These are phyloP conservation scores for Cephalopachus bancanus DNA, from an alignment of 2,797 vertebrate genomes.

Conservation along the genomic window DNA sequence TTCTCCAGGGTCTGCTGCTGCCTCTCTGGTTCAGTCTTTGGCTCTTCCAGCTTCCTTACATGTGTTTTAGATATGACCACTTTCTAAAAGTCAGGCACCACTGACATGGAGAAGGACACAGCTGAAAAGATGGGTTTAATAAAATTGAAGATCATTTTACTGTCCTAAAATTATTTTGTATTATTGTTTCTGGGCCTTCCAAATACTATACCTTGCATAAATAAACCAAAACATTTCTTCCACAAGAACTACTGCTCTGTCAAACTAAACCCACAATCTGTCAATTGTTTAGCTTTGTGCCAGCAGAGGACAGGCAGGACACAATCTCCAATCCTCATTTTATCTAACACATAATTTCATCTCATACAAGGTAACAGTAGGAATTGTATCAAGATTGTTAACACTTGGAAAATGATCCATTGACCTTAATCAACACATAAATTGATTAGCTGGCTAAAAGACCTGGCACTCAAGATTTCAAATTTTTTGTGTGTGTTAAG, in stretches of 20 bases:
- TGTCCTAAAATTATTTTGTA: neutral
- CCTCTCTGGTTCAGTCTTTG: neutral
- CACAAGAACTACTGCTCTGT: neutral
- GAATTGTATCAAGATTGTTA: neutral
- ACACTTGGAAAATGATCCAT: neutral
- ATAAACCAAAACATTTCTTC: neutral
- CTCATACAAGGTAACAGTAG: neutral
- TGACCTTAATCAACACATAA: neutral
- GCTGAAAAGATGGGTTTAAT: conserved; percentile 28
- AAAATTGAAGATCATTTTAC: neutral
- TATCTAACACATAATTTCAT: neutral
- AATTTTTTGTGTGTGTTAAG: neutral
- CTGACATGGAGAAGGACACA: neutral
- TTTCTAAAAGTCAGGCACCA: neutral
- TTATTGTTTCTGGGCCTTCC: neutral
- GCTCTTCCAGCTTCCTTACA: neutral
- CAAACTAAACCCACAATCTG: neutral
- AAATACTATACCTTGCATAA: neutral
- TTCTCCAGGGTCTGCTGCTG: neutral
- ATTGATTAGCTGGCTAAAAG: neutral
- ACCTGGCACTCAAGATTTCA: neutral
- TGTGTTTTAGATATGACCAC: neutral
- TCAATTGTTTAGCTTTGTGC: neutral
- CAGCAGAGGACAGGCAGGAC: neutral
- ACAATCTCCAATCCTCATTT: neutral